Conservation (phyloP, 2,888 invertebrate species). For the Tuberolachnus salignus region DNA sequence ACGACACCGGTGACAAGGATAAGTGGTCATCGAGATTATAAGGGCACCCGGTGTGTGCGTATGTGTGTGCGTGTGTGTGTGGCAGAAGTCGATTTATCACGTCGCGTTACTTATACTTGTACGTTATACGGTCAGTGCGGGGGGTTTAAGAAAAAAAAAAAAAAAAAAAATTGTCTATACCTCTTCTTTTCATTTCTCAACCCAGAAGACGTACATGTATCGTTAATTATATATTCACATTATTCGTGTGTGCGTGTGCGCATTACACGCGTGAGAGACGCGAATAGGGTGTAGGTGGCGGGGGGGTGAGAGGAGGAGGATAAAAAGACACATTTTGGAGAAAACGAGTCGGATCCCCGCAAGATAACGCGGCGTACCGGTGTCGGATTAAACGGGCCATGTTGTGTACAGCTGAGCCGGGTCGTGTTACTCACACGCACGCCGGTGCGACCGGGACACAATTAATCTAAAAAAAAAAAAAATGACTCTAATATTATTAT, state of each 20-base stretch:
- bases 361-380: conserved; percentile 7
- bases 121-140: neutral
- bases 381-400: conserved; percentile 45
- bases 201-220: neutral
- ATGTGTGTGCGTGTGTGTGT: conserved; percentile 6
- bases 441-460: neutral
- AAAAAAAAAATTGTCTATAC: conserved; percentile 13
- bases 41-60: conserved; percentile 39
- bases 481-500: conserved; percentile 10
- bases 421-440: conserved; percentile 28
- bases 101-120: neutral
- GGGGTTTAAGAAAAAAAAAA: neutral
- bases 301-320: too few relatives aligned
- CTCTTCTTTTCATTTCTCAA: neutral
- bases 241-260: neutral
- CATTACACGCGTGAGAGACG: conserved; percentile 17
- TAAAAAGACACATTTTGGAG: conserved; percentile 9
- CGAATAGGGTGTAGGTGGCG: too few relatives aligned
- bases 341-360: conserved; percentile 25
- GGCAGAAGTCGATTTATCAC: conserved; percentile 53
- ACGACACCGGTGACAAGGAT: conserved; percentile 53
- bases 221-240: neutral
- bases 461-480: conserved; percentile 10
- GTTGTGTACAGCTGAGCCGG: conserved; percentile 9
- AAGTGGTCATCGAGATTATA: conserved; percentile 56